Conservation (phyloP, 2,888 invertebrate species). For the Uropetala carovei region DNA sequence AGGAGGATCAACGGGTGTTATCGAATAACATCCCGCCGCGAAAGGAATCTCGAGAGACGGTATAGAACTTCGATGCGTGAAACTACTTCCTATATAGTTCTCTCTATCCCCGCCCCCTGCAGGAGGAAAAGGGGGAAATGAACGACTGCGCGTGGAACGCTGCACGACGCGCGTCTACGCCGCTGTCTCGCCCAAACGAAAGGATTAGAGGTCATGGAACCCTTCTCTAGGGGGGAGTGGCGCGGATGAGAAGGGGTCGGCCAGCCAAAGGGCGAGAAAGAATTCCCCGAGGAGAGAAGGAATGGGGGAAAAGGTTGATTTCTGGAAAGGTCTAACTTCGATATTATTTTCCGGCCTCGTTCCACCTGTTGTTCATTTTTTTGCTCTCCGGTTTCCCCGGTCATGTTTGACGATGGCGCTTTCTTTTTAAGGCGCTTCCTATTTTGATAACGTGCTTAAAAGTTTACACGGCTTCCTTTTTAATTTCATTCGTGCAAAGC, state of each 20-base stretch:
- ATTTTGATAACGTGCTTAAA: no score
- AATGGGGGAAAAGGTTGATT: no score
- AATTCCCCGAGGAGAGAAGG: background rate
- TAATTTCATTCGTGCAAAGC: no score
- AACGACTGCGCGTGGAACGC: background rate
- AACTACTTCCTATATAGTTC: slow-evolving; percentile 21
- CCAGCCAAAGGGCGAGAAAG: background rate
- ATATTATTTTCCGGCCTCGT: no score
- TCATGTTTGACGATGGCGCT: no score
- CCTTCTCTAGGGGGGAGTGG: background rate
- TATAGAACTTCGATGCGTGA: background rate
- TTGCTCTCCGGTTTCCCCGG: no score
- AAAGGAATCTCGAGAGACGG: background rate
- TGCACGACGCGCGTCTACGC: background rate
- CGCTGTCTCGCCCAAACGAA: background rate
- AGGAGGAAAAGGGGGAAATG: background rate
- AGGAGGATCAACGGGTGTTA: background rate
- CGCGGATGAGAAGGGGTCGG: background rate
- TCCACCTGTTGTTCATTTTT: no score
- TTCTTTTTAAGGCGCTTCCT: no score
- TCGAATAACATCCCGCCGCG: no score
- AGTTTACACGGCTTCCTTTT: no score
- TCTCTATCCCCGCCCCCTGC: background rate
- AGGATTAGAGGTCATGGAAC: background rate
- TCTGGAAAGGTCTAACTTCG: no score